Conservation (phyloP, 1,140 invertebrate genomes). For the Zaprionus tsacasi region DNA sequence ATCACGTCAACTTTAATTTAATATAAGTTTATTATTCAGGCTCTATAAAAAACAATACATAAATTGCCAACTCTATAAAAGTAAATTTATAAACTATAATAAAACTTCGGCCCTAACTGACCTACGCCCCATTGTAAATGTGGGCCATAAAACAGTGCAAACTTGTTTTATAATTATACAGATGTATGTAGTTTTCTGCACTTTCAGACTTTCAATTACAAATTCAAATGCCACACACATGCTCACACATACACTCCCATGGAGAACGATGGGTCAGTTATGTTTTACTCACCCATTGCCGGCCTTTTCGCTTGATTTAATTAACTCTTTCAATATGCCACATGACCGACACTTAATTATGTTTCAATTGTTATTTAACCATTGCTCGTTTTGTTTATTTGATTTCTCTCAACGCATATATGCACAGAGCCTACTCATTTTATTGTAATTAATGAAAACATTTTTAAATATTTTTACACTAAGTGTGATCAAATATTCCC, state of each 20-base stretch:
- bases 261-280: background rate
- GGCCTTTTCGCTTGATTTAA: slow-evolving; percentile 35
- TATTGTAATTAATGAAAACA: background rate
- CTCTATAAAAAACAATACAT: background rate
- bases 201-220: slow-evolving; percentile 9
- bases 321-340: slow-evolving; percentile 40
- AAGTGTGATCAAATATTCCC: background rate
- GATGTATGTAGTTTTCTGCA: slow-evolving; percentile 15
- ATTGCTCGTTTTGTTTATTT: slow-evolving; percentile 44
- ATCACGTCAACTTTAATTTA: background rate
- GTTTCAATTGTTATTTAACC: slow-evolving; percentile 36
- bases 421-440: background rate
- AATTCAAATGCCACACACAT: background rate
- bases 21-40: background rate
- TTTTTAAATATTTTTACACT: slow-evolving; percentile 18
- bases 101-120: background rate
- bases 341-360: slow-evolving; percentile 65
- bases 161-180: slow-evolving; percentile 31
- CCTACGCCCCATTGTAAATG: background rate
- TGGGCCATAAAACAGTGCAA: slow-evolving; percentile 27
- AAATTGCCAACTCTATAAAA: background rate
- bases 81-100: background rate
- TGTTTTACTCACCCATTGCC: slow-evolving; percentile 43
- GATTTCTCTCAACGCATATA: background rate
- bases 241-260: slow-evolving; percentile 9